phyloP scores from a whole-genome alignment of 2,888 invertebrate genomes.

The Aquatica leii region DNA sequence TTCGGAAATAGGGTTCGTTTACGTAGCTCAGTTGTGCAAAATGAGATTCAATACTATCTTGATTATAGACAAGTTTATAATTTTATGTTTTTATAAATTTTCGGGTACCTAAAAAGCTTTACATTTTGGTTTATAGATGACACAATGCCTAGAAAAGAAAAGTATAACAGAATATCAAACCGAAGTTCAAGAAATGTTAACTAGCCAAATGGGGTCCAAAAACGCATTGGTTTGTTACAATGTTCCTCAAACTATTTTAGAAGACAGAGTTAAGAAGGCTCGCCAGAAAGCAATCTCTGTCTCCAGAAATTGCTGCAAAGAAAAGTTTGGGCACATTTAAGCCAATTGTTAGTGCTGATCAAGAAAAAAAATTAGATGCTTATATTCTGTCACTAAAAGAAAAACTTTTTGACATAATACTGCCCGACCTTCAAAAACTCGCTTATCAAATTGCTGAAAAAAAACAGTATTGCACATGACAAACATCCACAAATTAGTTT shows the following conservation, averaged over 20 bases:
- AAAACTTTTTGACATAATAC: background rate
- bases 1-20: too few relatives aligned
- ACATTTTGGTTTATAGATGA: background rate
- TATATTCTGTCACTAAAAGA: too few relatives aligned
- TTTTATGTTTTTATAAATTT: background rate
- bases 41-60: too few relatives aligned
- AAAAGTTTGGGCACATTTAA: too few relatives aligned
- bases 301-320: too few relatives aligned
- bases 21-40: too few relatives aligned
- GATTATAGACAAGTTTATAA: background rate
- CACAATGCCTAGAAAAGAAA: background rate
- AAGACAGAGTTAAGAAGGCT: too few relatives aligned
- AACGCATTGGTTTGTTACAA: too few relatives aligned
- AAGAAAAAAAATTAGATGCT: too few relatives aligned
- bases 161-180: background rate
- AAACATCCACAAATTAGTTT: background rate
- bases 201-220: background rate
- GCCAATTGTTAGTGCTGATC: too few relatives aligned
- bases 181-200: background rate
- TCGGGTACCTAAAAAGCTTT: background rate
- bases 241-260: too few relatives aligned
- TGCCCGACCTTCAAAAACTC: background rate
- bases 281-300: too few relatives aligned
- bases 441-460: background rate
- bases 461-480: background rate